Conservation (phyloP, 2,888 invertebrate genomes). For the Neoaliturus tenellus region DNA sequence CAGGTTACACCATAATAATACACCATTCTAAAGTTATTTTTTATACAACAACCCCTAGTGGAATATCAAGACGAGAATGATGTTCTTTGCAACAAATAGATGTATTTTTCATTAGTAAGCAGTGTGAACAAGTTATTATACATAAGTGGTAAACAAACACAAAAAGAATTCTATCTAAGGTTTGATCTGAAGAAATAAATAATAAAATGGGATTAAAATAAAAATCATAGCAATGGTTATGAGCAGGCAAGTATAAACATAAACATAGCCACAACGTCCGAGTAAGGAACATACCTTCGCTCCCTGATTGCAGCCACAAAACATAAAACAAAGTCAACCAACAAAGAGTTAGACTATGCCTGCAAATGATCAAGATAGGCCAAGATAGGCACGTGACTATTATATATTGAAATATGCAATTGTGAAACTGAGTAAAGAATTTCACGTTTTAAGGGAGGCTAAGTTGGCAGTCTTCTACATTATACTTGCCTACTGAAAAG, state of each 20-base stretch:
- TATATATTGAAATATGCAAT: not conserved
- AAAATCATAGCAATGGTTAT: conserved; percentile 24
- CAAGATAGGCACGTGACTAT: too few species aligned
- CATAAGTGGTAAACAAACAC: too few species aligned
- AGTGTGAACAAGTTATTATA: too few species aligned
- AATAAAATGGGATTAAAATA: conserved; percentile 19
- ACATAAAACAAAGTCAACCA: conserved; percentile 42
- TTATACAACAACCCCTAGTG: too few species aligned
- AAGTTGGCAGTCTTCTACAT: not conserved
- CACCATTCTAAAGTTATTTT: too few species aligned
- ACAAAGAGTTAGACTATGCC: not conserved
- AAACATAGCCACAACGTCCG: conserved; percentile 24
- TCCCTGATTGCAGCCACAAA: conserved; percentile 72
- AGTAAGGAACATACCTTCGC: conserved; percentile 76
- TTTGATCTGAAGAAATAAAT: not conserved
- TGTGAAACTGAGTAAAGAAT: not conserved
- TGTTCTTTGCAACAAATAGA: too few species aligned
- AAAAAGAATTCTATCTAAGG: too few species aligned
- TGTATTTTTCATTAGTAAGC: too few species aligned
- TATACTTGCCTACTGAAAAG: conserved; percentile 16
- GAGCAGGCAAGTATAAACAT: conserved; percentile 43
- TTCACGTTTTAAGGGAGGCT: not conserved
- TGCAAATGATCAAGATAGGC: not conserved
- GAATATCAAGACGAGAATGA: too few species aligned
- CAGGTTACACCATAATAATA: too few species aligned